Evolutionary conservation across 2,888 invertebrate genomes (phyloP).

Genomic region (Campaea margaritaria): DNA sequence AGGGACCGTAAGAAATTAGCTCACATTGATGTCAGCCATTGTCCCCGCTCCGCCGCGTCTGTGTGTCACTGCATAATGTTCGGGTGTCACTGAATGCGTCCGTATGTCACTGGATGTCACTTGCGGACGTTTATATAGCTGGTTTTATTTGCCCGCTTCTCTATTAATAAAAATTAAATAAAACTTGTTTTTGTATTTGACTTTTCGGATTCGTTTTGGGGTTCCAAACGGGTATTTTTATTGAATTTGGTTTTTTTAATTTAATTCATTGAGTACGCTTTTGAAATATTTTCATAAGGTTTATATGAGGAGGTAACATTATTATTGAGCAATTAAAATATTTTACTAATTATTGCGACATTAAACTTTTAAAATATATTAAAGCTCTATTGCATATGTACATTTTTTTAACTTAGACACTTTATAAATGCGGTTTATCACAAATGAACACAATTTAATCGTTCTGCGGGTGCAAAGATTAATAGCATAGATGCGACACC

Average conservation of each 20-base stretch:
- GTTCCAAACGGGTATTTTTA: conserved; percentile 12
- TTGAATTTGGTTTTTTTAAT: background rate
- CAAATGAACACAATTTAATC: background rate
- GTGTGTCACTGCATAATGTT: conserved; percentile 46
- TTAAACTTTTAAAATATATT: too few relatives aligned
- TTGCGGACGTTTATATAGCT: conserved; percentile 24
- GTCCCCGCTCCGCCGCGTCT: conserved; percentile 55
- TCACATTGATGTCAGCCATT: conserved; percentile 72
- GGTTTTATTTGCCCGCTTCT: conserved; percentile 21
- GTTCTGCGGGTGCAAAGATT: conserved; percentile 11
- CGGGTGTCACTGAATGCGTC: conserved; percentile 27
- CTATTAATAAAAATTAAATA: conserved; percentile 30
- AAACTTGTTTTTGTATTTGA: conserved; percentile 29
- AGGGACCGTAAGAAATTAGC: conserved; percentile 82
- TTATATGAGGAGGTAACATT: too few relatives aligned
- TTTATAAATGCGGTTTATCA: too few relatives aligned
- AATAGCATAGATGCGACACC: conserved; percentile 2
- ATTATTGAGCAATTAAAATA: too few relatives aligned
- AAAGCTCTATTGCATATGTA: too few relatives aligned
- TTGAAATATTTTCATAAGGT: background rate
- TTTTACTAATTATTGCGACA: too few relatives aligned
- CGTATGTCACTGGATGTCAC: conserved; percentile 14
- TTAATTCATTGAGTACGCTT: background rate
- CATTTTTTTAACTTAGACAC: too few relatives aligned
- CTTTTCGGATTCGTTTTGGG: conserved; percentile 28